Percentiles rank a stretch among this genome's conserved stretches.
These are phyloP conservation scores for Neoascia interrupta DNA, from an alignment of 2,888 invertebrate genomes.

Conservation along the genomic window DNA sequence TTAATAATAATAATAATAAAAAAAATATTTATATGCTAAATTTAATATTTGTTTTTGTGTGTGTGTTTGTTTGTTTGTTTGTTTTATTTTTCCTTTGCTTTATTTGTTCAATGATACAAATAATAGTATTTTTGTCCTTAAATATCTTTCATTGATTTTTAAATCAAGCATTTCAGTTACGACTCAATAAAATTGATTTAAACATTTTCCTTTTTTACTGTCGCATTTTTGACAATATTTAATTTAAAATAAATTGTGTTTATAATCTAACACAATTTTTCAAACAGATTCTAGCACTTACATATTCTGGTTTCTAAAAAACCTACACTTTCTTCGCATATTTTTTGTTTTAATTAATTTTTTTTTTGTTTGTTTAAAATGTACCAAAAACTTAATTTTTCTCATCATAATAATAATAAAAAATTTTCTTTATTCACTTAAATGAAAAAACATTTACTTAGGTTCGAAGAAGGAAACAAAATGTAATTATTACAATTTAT, in stretches of 20 bases:
- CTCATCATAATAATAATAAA: slow-evolving; percentile 31
- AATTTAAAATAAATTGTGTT: slow-evolving; percentile 4
- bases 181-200: slow-evolving; percentile 39
- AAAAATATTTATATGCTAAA: slow-evolving; percentile 63
- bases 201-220: slow-evolving; percentile 44
- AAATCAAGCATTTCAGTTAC: slow-evolving; percentile 21
- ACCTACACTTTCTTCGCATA: slow-evolving; percentile 21
- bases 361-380: slow-evolving; percentile 18
- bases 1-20: slow-evolving; percentile 61
- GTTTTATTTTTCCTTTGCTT: too few species aligned
- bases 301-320: slow-evolving; percentile 4
- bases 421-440: slow-evolving; percentile 27
- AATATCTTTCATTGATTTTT: slow-evolving; percentile 20
- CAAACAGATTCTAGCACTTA: slow-evolving; percentile 44
- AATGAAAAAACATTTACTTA: slow-evolving; percentile 42
- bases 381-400: slow-evolving; percentile 22
- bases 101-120: too few species aligned
- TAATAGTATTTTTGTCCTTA: too few species aligned
- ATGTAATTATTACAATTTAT: slow-evolving; percentile 10
- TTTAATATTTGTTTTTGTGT: slow-evolving; percentile 42
- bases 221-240: slow-evolving; percentile 3
- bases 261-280: slow-evolving; percentile 9
- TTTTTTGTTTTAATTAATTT: slow-evolving; percentile 9
- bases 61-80: slow-evolving; percentile 42
- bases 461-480: slow-evolving; percentile 10